These are phyloP conservation scores for Diadophis punctatus DNA, from an alignment of 2,113 vertebrate species.

Conservation along the genomic window DNA sequence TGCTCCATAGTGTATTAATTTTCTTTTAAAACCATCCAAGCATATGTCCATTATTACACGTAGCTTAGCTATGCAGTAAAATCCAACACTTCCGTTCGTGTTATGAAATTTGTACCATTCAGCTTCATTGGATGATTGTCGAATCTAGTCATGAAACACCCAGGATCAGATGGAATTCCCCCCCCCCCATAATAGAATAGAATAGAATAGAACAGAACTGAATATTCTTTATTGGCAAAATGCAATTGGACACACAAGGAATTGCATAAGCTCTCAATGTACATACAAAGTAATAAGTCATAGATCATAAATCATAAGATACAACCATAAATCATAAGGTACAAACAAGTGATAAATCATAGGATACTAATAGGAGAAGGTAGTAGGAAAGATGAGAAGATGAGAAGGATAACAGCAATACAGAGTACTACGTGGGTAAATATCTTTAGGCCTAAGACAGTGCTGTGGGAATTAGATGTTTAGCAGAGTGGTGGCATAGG, in stretches of 20 bases:
- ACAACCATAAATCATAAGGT: neutral
- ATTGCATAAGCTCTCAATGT: neutral
- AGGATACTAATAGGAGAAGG: neutral
- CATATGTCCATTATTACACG: neutral
- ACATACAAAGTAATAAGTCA: neutral
- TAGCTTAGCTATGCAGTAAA: neutral
- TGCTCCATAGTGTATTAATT: neutral
- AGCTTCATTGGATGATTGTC: neutral
- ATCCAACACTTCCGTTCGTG: neutral
- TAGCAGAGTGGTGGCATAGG: neutral
- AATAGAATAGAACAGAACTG: neutral
- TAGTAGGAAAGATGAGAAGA: neutral
- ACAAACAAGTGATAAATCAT: neutral
- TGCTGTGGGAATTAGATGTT: neutral
- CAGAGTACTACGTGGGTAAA: neutral
- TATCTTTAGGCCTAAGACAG: neutral
- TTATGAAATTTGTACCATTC: neutral
- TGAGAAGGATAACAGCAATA: neutral
- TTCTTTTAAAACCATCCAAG: neutral
- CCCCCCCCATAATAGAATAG: no score
- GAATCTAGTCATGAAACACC: neutral
- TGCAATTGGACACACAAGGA: neutral
- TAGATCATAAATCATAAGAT: neutral
- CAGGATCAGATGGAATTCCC: neutral
- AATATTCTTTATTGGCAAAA: neutral